These are phyloP conservation scores for Ctenopoma multispine DNA, from an alignment of 2,797 vertebrate genomes.

Conservation along the genomic window DNA sequence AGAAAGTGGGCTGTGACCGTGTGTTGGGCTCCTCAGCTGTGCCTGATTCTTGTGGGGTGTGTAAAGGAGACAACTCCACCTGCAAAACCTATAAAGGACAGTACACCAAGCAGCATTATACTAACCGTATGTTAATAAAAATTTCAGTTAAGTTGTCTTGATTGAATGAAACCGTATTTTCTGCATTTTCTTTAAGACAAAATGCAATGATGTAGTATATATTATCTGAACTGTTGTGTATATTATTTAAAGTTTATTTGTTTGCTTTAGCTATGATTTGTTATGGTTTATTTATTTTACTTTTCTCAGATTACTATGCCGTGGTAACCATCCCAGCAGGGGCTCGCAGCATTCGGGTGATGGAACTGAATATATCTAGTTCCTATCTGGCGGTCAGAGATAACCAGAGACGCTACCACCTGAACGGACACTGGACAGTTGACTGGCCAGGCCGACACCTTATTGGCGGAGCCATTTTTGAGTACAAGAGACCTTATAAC, in stretches of 20 bases:
- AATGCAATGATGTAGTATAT: not conserved
- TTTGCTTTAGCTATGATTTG: not conserved
- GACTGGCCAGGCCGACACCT: conserved; percentile 90
- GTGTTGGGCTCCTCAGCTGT: conserved; percentile 87
- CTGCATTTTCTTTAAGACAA: not conserved
- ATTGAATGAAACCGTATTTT: not conserved
- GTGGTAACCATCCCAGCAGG: conserved; percentile 88
- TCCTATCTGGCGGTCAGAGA: conserved; percentile 89
- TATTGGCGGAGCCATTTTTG: conserved; percentile 88
- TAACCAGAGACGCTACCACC: conserved; percentile 84
- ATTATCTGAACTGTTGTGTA: not conserved
- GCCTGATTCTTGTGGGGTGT: conserved; percentile 89
- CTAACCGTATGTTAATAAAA: conserved; percentile 83
- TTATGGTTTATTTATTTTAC: not conserved
- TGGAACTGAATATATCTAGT: conserved; percentile 87
- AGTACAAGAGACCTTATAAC: conserved; percentile 89
- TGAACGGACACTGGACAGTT: conserved; percentile 91
- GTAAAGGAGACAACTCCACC: conserved; percentile 89
- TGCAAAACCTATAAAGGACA: conserved; percentile 88
- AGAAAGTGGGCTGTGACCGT: conserved; percentile 91
- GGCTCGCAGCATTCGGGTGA: conserved; percentile 86
- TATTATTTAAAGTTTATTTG: not conserved
- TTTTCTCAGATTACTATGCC: conserved; percentile 86
- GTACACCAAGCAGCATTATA: conserved; percentile 87
- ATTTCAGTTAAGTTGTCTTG: not conserved